Percentiles rank a stretch among this genome's conserved stretches.
These are phyloP conservation scores for Magallana gigas DNA, from an alignment of 1,140 invertebrate species.

Conservation along the genomic window DNA sequence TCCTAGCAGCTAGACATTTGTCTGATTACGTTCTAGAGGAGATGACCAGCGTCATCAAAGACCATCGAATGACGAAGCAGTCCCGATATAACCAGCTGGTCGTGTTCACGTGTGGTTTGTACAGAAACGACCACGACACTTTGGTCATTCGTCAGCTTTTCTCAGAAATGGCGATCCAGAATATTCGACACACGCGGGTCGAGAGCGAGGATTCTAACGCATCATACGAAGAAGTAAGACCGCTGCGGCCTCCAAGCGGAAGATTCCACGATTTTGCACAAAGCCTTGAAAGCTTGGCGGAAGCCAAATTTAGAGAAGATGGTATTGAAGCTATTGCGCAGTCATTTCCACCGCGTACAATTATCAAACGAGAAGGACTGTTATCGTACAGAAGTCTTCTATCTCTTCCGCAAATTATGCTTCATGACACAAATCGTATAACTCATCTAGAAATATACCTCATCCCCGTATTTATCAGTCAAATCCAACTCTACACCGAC, in stretches of 20 bases:
- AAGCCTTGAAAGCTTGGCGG: slow-evolving; percentile 64
- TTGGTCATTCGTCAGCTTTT: slow-evolving; percentile 56
- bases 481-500: slow-evolving; percentile 51
- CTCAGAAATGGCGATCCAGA: slow-evolving; percentile 63
- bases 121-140: slow-evolving; percentile 60
- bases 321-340: slow-evolving; percentile 54
- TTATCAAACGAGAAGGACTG: slow-evolving; percentile 62
- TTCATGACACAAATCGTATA: slow-evolving; percentile 48
- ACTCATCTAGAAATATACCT: slow-evolving; percentile 65
- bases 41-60: slow-evolving; percentile 57
- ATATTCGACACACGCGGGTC: slow-evolving; percentile 56
- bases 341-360: slow-evolving; percentile 56
- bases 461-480: slow-evolving; percentile 56
- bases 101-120: slow-evolving; percentile 65
- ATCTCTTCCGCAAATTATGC: slow-evolving; percentile 57
- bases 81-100: slow-evolving; percentile 63
- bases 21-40: slow-evolving; percentile 66
- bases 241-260: slow-evolving; percentile 53
- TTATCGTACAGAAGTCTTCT: slow-evolving; percentile 56
- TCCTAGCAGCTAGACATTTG: slow-evolving; percentile 67
- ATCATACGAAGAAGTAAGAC: slow-evolving; percentile 44
- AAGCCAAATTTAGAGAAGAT: slow-evolving; percentile 62
- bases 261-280: slow-evolving; percentile 62
- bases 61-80: slow-evolving; percentile 64
- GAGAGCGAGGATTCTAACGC: slow-evolving; percentile 34